These are phyloP conservation scores for Thyatira batis DNA, from an alignment of 2,888 invertebrate genomes.

Conservation along the genomic window DNA sequence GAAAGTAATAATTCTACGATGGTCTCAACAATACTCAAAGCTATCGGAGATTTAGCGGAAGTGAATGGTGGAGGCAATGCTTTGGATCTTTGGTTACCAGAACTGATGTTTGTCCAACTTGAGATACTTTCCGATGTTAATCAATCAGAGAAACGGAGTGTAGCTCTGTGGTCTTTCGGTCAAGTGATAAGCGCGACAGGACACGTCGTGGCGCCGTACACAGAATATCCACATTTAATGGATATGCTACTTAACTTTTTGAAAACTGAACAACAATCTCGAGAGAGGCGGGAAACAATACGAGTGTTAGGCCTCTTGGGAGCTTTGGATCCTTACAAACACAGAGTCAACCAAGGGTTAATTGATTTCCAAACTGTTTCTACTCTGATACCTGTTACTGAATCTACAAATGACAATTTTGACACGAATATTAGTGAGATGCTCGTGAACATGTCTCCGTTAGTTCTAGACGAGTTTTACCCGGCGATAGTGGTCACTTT, in stretches of 20 bases:
- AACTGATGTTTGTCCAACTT: conserved; percentile 92
- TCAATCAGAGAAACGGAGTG: conserved; percentile 95
- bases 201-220: conserved; percentile 96
- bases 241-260: conserved; percentile 96
- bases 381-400: conserved; percentile 89
- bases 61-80: conserved; percentile 93
- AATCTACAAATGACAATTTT: conserved; percentile 83
- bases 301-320: conserved; percentile 96
- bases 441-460: conserved; percentile 95
- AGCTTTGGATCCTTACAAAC: conserved; percentile 98
- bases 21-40: conserved; percentile 93
- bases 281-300: conserved; percentile 94
- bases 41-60: conserved; percentile 97
- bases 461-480: conserved; percentile 97
- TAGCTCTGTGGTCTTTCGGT: conserved; percentile 97
- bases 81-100: conserved; percentile 94
- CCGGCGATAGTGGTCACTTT: conserved; percentile 98
- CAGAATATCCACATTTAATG: conserved; percentile 94
- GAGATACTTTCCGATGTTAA: conserved; percentile 97
- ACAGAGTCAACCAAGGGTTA: conserved; percentile 96
- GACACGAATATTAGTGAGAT: conserved; percentile 92
- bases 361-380: conserved; percentile 93
- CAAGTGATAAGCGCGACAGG: conserved; percentile 98
- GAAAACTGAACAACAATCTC: conserved; percentile 95
- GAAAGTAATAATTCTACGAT: conserved; percentile 95